These are phyloP conservation scores for Nyctereutes procyonoides DNA, from an alignment of 2,113 vertebrate species.

Conservation along the genomic window DNA sequence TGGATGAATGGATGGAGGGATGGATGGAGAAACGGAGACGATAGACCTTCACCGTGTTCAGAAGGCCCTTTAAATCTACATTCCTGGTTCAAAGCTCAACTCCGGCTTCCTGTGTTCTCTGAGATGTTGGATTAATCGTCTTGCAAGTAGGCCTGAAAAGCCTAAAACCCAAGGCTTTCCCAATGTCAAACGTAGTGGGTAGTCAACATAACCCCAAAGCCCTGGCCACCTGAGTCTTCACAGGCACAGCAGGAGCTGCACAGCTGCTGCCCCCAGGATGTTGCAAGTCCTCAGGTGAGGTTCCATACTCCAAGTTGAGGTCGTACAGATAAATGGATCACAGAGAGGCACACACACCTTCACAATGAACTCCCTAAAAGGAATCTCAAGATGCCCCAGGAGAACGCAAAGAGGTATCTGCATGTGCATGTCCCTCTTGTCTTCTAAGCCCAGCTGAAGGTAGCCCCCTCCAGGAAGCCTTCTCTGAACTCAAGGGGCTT, in stretches of 20 bases:
- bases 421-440: background rate
- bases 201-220: background rate
- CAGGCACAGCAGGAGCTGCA: rapidly evolving
- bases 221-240: background rate
- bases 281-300: rapidly evolving
- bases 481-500: background rate
- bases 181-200: background rate
- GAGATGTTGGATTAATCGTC: no score
- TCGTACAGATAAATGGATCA: rapidly evolving
- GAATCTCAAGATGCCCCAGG: background rate
- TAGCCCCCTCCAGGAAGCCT: background rate
- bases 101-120: background rate
- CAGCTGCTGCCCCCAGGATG: background rate
- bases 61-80: background rate
- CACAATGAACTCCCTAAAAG: rapidly evolving
- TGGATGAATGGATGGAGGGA: background rate
- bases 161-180: background rate
- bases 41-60: background rate
- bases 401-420: no score
- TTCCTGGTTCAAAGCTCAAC: rapidly evolving
- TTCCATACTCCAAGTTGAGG: rapidly evolving
- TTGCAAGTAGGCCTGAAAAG: background rate
- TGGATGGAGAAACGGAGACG: background rate
- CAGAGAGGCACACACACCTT: rapidly evolving
- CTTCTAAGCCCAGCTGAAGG: background rate